These are phyloP conservation scores for Pseudomyrmex pallidus DNA, from an alignment of 1,140 invertebrate species.

Conservation along the genomic window DNA sequence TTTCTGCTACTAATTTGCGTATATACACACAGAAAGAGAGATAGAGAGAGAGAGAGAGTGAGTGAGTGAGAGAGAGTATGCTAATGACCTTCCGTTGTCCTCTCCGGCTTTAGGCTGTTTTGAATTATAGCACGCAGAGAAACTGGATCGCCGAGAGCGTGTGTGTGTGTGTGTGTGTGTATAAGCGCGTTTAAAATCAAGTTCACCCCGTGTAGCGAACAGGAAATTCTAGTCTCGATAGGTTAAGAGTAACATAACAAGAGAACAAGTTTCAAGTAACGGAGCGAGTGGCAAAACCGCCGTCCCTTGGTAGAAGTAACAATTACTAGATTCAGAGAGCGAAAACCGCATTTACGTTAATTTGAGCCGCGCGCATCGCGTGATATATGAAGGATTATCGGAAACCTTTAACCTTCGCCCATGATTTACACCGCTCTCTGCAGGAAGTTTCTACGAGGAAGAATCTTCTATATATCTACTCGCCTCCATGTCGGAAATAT, in stretches of 20 bases:
- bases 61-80: too few species aligned
- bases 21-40: too few species aligned
- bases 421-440: conserved; percentile 56
- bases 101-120: background rate
- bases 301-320: conserved; percentile 45
- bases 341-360: conserved; percentile 42
- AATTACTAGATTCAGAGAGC: conserved; percentile 58
- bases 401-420: conserved; percentile 31
- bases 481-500: background rate
- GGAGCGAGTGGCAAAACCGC: conserved; percentile 43
- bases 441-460: conserved; percentile 6
- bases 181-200: conserved; percentile 19
- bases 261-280: conserved; percentile 51
- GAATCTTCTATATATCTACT: background rate
- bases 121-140: conserved; percentile 9
- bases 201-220: background rate
- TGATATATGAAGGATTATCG: conserved; percentile 66
- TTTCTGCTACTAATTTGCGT: conserved; percentile 9
- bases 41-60: too few species aligned
- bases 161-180: too few species aligned
- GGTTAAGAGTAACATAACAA: conserved; percentile 49
- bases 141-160: background rate
- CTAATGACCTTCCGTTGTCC: background rate
- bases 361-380: conserved; percentile 27
- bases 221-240: conserved; percentile 36